phyloP scores from a whole-genome alignment of 2,797 vertebrate species.

The Syndactyla subalaris region DNA sequence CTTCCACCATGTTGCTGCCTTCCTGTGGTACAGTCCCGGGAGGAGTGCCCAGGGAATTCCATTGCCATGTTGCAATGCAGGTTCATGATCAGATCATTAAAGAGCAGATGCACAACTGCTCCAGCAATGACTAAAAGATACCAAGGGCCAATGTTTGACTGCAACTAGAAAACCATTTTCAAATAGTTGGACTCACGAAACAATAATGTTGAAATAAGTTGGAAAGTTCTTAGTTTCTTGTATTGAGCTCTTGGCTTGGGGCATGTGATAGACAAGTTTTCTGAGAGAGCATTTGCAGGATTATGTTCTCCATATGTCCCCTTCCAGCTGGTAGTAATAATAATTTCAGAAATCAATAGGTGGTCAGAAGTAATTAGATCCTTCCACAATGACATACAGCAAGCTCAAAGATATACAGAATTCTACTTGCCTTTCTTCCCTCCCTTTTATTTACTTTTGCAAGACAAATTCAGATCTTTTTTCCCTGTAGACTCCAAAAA shows the following conservation, averaged over 20 bases:
- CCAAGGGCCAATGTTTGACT: neutral
- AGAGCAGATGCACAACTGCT: neutral
- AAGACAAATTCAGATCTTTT: neutral
- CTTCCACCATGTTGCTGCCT: neutral
- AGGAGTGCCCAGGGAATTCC: neutral
- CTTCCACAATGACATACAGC: neutral
- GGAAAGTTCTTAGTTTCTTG: neutral
- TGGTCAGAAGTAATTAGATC: neutral
- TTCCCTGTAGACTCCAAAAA: neutral
- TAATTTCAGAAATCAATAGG: neutral
- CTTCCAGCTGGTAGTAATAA: neutral
- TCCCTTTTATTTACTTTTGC: neutral
- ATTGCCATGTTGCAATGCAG: fast-evolving
- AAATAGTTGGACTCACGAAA: neutral
- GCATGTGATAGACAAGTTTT: fast-evolving
- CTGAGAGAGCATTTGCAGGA: neutral
- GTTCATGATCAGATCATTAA: neutral
- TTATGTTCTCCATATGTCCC: neutral
- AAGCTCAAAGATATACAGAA: neutral
- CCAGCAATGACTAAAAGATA: neutral
- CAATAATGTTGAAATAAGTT: neutral
- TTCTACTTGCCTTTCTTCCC: neutral
- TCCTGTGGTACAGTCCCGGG: fast-evolving
- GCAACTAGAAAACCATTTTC: neutral
- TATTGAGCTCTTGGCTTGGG: neutral